Percentiles rank a stretch among this genome's conserved stretches.
Evolutionary conservation across 1,140 invertebrate genomes (phyloP).

Genomic region (Coptotermes formosanus): DNA sequence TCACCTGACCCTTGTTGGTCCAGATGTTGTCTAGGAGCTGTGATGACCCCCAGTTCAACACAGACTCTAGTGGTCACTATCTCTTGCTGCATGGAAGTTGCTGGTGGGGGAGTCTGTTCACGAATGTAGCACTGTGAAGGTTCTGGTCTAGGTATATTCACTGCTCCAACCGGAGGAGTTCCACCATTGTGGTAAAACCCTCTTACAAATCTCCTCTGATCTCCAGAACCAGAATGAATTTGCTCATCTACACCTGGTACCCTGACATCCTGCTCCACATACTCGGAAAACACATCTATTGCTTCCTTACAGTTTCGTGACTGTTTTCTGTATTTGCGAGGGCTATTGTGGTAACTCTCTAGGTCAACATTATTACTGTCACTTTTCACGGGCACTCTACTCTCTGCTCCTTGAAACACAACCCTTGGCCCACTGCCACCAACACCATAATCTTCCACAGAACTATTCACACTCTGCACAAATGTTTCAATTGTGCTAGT

Average conservation of each 20-base stretch:
- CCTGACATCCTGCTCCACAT: constrained; percentile 27
- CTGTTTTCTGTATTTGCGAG: constrained; percentile 25
- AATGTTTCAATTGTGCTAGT: constrained; percentile 37
- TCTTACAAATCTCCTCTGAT: constrained; percentile 26
- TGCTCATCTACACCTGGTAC: neutral
- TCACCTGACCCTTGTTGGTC: neutral
- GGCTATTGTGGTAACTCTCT: constrained; percentile 31
- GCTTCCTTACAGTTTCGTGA: neutral
- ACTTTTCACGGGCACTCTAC: neutral
- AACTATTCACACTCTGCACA: constrained; percentile 32
- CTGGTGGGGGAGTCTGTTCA: constrained; percentile 22
- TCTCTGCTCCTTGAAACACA: neutral
- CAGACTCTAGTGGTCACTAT: constrained; percentile 41
- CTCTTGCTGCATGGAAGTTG: constrained; percentile 33
- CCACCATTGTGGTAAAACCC: constrained; percentile 15
- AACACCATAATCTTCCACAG: constrained; percentile 15
- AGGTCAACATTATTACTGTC: constrained; percentile 27
- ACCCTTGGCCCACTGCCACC: neutral
- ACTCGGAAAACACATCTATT: constrained; percentile 24
- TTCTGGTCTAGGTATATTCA: constrained; percentile 26
- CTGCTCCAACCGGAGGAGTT: neutral
- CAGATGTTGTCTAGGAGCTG: neutral
- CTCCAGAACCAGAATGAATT: neutral
- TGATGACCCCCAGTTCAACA: constrained; percentile 40
- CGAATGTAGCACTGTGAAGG: constrained; percentile 33